Evolutionary conservation across 2,888 invertebrate species (phyloP), one percentile per base, ranked within the genome.

Genomic region (Epistrophella euchroma): DNA sequence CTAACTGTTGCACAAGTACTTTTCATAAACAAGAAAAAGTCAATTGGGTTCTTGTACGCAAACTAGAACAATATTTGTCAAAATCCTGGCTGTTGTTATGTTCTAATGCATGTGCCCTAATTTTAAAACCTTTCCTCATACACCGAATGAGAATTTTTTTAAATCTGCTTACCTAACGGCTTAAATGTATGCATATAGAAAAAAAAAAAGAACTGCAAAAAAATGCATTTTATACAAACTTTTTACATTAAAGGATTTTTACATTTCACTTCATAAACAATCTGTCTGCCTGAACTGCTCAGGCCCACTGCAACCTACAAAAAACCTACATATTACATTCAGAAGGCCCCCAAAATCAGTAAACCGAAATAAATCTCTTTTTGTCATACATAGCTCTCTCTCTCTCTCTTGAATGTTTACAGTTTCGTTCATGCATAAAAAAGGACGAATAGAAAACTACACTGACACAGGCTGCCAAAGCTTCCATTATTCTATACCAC

Each of bases 211-310:
- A 66, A 83, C 3, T 32, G 60, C 50, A 60, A 56, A 55, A 71
- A n/a, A 56, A 32, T 45, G 7, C 25, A 25, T 52, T 1, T 4
- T 37, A 37, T 40, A 35, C 50, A 60, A 79, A 84, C 74, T 79
- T 84, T 84, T 79, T 71, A 79, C 79, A 79, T 84, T 79, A 78
- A 71, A 52, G 74, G 71, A 62, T 75, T 79, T 75, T 66, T 35
- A 71, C 75, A 81, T 81, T 71, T 56, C 71, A 75, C 56, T 79
- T 66, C 50, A 40, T 35, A 17, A 32, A 9, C n/a, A 4, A 9
- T 58, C 40, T 60, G 25, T 2, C 13, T 25, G 62, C 62, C 62
- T 40, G 28, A 17, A 10, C 32, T 28, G 32, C 6, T 5, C 50
- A 4, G 0, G 13, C 15, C n/a, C n/a, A 11, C n/a, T 10, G 19